Evolutionary conservation across 2,797 vertebrate species (phyloP), one percentile per base, ranked within the genome.

Genomic region (Coregonus ussuriensis): DNA sequence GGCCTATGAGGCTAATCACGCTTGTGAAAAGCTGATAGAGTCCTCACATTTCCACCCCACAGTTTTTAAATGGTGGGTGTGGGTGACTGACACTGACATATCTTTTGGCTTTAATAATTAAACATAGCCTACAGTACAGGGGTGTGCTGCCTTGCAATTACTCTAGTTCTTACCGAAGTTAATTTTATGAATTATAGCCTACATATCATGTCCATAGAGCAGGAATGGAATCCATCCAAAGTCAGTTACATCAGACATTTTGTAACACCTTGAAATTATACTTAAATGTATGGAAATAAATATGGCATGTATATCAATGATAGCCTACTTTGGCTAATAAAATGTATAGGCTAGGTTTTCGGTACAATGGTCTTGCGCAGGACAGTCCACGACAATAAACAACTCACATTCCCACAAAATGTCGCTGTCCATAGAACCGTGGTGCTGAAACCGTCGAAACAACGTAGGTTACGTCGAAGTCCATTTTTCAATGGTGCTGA

Each of bases 401-500:
- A 67, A 33, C 15, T 16, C 33, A 41, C 6, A 68, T 18, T 41
- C 66, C 15, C 15, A 31, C 66, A 33, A 68, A 68, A 68, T 72
- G 84, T 79, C 68, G 71, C 87, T 90, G 84, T 88, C 84, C 84
- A 76, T 18, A 52, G 33, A 3, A 4, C 0, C 4, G 25, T 79
- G 83, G 85, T 88, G 83, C 88, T 89, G 85, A 90, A 81, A 76
- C 75, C 54, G 6, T 29, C 7, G n/a, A 4, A 25, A 25, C 62
- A 6, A 65, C 9, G 25, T 9, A 13, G 33, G 47, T 16, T 41
- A 3, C 35, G 70, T 65, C 18, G 47, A 74, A 87, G 79, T 88
- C 77, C 77, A 79, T 54, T 21, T 16, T 53, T 11, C 37, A 7
- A 3, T 72, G 79, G 83, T 83, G 74, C 85, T 88, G 86, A 86